Percentiles rank a stretch among this genome's conserved stretches.
These are phyloP conservation scores for Bembecia ichneumoniformis DNA, from an alignment of 2,888 invertebrate species.

Conservation along the genomic window DNA sequence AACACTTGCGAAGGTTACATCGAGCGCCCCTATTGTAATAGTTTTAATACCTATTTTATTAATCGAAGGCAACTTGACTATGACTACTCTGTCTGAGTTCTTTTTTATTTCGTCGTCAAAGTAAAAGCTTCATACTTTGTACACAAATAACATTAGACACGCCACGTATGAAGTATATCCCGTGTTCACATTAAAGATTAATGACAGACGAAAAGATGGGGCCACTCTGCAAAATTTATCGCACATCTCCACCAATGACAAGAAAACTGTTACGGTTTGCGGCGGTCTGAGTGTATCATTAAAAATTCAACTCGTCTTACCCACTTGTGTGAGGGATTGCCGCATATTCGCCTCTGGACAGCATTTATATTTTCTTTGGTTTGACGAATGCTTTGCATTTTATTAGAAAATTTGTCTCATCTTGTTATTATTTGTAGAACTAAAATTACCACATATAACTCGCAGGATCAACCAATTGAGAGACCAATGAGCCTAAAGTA, in stretches of 20 bases:
- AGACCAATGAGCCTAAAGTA: too few relatives aligned
- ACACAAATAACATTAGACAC: conserved; percentile 59
- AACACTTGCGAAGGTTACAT: conserved; percentile 6
- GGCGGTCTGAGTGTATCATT: conserved; percentile 72
- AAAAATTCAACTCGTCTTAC: conserved; percentile 70
- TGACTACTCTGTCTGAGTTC: background rate
- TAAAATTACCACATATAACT: too few relatives aligned
- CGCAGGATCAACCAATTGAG: too few relatives aligned
- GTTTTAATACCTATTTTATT: too few relatives aligned
- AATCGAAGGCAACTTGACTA: background rate
- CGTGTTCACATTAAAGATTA: conserved; percentile 66
- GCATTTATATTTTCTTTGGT: conserved; percentile 69
- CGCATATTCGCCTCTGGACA: conserved; percentile 69
- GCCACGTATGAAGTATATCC: conserved; percentile 64
- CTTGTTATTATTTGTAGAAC: too few relatives aligned
- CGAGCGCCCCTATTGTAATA: background rate
- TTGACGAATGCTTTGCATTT: conserved; percentile 17
- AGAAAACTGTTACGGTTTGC: conserved; percentile 74
- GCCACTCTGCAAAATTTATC: conserved; percentile 73
- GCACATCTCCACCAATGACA: conserved; percentile 71
- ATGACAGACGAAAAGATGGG: conserved; percentile 71
- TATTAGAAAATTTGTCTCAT: background rate
- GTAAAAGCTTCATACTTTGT: conserved; percentile 29
- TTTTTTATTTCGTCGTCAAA: conserved; percentile 1
- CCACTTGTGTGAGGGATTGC: conserved; percentile 73